phyloP scores from a whole-genome alignment of 2,888 invertebrate genomes.

The Drosophila hamatofila region DNA sequence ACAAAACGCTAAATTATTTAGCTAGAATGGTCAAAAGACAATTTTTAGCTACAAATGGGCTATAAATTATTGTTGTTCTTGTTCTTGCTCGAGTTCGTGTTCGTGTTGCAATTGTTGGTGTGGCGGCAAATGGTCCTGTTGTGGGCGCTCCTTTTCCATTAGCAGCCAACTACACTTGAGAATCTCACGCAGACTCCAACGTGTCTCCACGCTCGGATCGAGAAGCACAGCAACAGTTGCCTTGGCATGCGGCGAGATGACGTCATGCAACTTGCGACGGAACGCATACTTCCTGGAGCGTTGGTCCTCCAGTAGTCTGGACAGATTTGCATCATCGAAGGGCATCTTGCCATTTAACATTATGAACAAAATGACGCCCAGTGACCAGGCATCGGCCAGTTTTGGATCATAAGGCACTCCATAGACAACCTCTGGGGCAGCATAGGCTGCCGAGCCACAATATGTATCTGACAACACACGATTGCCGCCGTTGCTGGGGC shows the following conservation, averaged over 20 bases:
- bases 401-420: slow-evolving; percentile 95
- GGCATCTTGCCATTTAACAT: slow-evolving; percentile 98
- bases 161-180: slow-evolving; percentile 90
- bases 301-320: slow-evolving; percentile 93
- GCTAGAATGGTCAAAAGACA: background rate
- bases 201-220: slow-evolving; percentile 92
- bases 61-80: background rate
- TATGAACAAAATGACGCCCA: slow-evolving; percentile 95
- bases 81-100: background rate
- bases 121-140: too few relatives aligned
- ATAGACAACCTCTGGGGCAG: slow-evolving; percentile 96
- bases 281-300: slow-evolving; percentile 92
- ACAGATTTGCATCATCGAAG: slow-evolving; percentile 94
- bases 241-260: slow-evolving; percentile 90
- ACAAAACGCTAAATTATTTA: background rate
- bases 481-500: slow-evolving; percentile 89
- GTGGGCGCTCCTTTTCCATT: background rate
- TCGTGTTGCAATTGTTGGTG: background rate
- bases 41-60: background rate
- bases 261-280: slow-evolving; percentile 89
- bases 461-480: slow-evolving; percentile 94
- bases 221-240: slow-evolving; percentile 92
- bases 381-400: slow-evolving; percentile 96
- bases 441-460: slow-evolving; percentile 98
- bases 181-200: slow-evolving; percentile 91